These are phyloP conservation scores for Drosophila guanche DNA, from an alignment of 1,140 invertebrate genomes.

Conservation along the genomic window DNA sequence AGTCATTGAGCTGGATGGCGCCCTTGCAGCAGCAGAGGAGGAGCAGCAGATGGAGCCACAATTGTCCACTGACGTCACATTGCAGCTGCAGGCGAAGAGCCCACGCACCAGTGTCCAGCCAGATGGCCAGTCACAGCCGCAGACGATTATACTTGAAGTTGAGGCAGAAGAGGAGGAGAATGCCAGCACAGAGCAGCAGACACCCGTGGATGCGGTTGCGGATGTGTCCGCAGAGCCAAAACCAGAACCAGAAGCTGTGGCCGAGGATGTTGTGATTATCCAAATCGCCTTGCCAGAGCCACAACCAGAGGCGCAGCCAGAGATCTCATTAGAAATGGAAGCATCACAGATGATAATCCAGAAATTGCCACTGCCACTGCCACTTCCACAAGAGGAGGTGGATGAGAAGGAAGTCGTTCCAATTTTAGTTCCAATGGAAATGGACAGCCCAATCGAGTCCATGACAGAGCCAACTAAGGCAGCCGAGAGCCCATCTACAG, in stretches of 20 bases:
- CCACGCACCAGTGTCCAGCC: too few species aligned
- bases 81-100: too few species aligned
- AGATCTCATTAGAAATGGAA: background rate
- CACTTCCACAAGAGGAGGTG: background rate
- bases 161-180: background rate
- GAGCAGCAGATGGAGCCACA: too few species aligned
- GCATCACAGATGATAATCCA: background rate
- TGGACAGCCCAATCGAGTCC: background rate
- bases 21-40: too few species aligned
- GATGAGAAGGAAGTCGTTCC: slow-evolving; percentile 1
- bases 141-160: too few species aligned
- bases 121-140: too few species aligned
- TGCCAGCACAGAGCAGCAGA: background rate
- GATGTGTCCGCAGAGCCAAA: background rate
- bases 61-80: too few species aligned
- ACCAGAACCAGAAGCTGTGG: background rate
- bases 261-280: too few species aligned
- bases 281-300: background rate
- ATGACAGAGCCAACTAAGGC: too few species aligned
- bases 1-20: background rate
- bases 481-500: background rate
- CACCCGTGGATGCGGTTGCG: too few species aligned
- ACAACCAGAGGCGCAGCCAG: background rate
- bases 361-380: background rate
- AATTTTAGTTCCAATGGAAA: background rate